Evolutionary conservation across 2,113 vertebrate genomes (phyloP).

Genomic region (Cebidichthys violaceus): DNA sequence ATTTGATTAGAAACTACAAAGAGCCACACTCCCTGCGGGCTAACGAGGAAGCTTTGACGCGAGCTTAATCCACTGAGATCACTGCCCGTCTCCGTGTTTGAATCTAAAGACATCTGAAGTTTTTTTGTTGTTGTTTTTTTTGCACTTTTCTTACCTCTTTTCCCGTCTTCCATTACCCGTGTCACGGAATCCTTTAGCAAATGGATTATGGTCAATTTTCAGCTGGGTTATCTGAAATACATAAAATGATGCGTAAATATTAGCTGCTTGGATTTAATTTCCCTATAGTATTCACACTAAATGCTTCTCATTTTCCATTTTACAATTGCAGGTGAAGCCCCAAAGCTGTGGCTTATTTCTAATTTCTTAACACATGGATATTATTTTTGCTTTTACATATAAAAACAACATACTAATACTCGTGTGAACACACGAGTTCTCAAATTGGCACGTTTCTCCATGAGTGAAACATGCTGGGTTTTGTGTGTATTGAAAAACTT

Average conservation of each 20-base stretch:
- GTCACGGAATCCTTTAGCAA: slow-evolving; percentile 99
- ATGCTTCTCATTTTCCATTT: not conserved
- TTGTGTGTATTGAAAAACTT: slow-evolving; percentile 37
- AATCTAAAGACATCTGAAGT: slow-evolving; percentile 8
- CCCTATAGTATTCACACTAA: not conserved
- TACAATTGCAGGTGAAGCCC: not conserved
- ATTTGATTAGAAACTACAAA: slow-evolving; percentile 32
- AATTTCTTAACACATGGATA: not conserved
- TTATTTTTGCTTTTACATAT: not conserved
- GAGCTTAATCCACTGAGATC: slow-evolving; percentile 49
- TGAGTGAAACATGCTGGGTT: slow-evolving; percentile 15
- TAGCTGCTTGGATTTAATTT: not conserved
- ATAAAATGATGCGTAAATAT: slow-evolving; percentile 7
- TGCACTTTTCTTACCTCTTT: slow-evolving; percentile 88
- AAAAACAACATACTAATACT: not conserved
- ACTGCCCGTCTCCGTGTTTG: not conserved
- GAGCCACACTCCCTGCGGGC: slow-evolving; percentile 45
- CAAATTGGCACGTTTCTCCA: slow-evolving; percentile 22
- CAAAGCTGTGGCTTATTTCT: not conserved
- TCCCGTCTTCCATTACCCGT: slow-evolving; percentile 97
- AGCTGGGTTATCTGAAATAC: slow-evolving; percentile 94
- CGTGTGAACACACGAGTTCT: not conserved
- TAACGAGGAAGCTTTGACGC: slow-evolving; percentile 32
- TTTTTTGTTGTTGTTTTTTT: not conserved
- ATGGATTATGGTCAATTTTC: slow-evolving; percentile 99